Evolutionary conservation across 2,888 invertebrate species (phyloP).

Genomic region (Coelopa pilipes): DNA sequence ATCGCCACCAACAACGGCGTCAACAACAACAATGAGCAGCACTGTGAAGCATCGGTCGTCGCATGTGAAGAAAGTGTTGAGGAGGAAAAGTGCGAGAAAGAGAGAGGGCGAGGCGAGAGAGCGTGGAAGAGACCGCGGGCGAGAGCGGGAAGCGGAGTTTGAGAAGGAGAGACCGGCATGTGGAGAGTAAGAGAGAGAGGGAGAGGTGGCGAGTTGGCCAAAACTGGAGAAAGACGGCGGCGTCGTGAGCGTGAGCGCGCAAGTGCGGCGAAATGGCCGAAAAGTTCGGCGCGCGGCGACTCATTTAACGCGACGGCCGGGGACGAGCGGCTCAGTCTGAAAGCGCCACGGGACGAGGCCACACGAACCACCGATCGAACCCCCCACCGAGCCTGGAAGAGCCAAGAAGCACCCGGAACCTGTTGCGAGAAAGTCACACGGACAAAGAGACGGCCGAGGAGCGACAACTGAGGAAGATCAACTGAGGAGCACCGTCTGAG

Average conservation of each 20-base stretch:
- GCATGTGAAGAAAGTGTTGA: slow-evolving; percentile 57
- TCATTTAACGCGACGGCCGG: slow-evolving; percentile 45
- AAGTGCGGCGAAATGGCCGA: neutral
- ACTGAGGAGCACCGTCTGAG: no score
- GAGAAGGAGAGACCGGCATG: neutral
- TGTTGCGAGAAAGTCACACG: no score
- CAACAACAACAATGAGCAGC: neutral
- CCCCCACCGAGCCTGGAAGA: slow-evolving; percentile 6
- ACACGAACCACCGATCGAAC: slow-evolving; percentile 33
- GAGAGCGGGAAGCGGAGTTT: neutral
- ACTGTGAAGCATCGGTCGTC: neutral
- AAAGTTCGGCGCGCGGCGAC: neutral
- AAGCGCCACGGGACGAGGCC: slow-evolving; percentile 41
- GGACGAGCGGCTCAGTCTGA: slow-evolving; percentile 46
- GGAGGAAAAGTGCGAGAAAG: slow-evolving; percentile 32
- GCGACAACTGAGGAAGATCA: no score
- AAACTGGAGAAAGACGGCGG: neutral
- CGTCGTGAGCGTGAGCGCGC: neutral
- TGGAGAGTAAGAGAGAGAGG: neutral
- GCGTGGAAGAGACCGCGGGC: slow-evolving; percentile 19
- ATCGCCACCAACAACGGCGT: neutral
- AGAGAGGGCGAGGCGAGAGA: neutral
- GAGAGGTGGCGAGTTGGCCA: neutral
- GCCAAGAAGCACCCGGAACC: no score
- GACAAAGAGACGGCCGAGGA: no score